Conservation (phyloP, 2,113 vertebrate genomes). For the Pseudopipra pipra region DNA sequence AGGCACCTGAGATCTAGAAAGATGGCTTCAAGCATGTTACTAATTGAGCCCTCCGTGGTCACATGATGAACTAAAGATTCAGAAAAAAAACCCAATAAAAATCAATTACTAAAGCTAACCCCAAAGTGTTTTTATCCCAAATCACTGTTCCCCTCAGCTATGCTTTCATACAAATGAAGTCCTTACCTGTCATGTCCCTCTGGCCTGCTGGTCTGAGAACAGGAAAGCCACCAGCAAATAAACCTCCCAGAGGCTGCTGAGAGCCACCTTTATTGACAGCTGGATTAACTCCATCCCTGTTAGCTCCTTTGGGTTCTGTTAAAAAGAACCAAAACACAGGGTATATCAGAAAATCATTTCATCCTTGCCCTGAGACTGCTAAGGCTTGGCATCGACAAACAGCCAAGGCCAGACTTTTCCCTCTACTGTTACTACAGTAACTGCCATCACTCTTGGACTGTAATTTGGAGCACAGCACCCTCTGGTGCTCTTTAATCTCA, state of each 20-base stretch:
- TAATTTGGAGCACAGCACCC: conserved; percentile 8
- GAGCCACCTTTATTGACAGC: conserved; percentile 58
- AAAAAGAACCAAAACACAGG: background rate
- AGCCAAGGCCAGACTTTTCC: background rate
- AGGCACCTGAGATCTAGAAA: background rate
- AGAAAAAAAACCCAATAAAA: fast-evolving
- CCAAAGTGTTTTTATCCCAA: background rate
- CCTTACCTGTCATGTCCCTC: conserved; percentile 82
- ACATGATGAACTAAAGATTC: background rate
- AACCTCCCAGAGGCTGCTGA: conserved; percentile 81
- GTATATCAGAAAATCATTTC: background rate
- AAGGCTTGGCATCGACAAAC: background rate
- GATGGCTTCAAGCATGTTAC: background rate
- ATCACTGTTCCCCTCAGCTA: background rate
- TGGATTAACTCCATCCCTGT: conserved; percentile 69
- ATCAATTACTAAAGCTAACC: background rate
- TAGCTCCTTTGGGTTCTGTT: conserved; percentile 77
- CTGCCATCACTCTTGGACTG: background rate
- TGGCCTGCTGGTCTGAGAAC: conserved; percentile 87
- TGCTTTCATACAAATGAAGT: background rate
- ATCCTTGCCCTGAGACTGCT: background rate
- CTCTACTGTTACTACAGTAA: background rate
- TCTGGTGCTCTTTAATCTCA: conserved; percentile 11
- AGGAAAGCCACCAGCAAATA: conserved; percentile 95
- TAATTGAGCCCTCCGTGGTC: background rate